These are phyloP conservation scores for Piprites chloris DNA, from an alignment of 2,113 vertebrate species.

Conservation along the genomic window DNA sequence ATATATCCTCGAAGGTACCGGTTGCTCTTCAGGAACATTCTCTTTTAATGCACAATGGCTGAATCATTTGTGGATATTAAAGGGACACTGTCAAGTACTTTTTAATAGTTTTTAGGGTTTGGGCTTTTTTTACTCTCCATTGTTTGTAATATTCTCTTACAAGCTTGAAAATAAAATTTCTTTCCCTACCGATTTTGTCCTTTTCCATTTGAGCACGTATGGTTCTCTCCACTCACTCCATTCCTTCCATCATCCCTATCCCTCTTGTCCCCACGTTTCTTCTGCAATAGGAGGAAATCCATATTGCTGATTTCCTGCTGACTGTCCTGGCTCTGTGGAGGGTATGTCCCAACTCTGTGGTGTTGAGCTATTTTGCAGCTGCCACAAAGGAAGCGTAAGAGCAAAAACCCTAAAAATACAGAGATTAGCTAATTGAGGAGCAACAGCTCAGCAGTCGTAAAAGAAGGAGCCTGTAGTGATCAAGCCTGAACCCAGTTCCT, in stretches of 20 bases:
- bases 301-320: neutral
- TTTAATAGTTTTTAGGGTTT: constrained; percentile 79
- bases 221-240: constrained; percentile 2
- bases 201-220: constrained; percentile 53
- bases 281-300: neutral
- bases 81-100: constrained; percentile 78
- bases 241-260: neutral
- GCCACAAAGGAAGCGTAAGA: neutral
- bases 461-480: neutral
- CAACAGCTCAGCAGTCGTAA: neutral
- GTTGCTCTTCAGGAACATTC: constrained; percentile 65
- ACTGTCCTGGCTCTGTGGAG: neutral
- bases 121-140: constrained; percentile 78
- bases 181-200: constrained; percentile 72
- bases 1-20: constrained; percentile 39
- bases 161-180: constrained; percentile 80
- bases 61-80: constrained; percentile 71
- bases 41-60: constrained; percentile 70
- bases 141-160: constrained; percentile 80
- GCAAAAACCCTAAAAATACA: neutral
- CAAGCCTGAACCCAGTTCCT: neutral
- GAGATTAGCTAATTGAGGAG: neutral
- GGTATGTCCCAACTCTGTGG: neutral
- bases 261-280: neutral
- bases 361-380: neutral